phyloP scores from a whole-genome alignment of 2,113 vertebrate species.

The Cairina moschata region DNA sequence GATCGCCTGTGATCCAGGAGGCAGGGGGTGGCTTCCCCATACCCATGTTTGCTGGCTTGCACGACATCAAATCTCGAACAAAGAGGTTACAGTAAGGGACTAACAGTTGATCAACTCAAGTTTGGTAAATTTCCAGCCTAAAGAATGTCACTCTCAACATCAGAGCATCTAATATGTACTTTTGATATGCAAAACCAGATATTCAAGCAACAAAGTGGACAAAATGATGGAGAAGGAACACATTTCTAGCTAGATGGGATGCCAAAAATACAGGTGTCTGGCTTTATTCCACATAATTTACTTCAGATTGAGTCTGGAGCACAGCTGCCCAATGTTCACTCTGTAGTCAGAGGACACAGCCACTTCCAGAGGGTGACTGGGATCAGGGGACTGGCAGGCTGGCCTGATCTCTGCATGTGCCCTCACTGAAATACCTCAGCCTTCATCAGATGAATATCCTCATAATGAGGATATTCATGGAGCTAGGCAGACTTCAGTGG shows the following conservation, averaged over 20 bases:
- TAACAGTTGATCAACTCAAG: neutral
- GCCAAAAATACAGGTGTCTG: neutral
- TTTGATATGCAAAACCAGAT: rapidly evolving
- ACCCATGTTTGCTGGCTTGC: neutral
- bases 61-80: rapidly evolving
- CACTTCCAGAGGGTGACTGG: neutral
- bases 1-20: neutral
- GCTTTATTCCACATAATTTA: neutral
- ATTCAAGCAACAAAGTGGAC: neutral
- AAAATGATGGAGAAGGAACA: neutral
- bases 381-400: neutral
- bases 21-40: neutral
- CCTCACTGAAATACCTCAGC: neutral
- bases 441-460: neutral
- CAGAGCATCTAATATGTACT: rapidly evolving
- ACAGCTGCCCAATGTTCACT: rapidly evolving
- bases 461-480: neutral
- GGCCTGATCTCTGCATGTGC: neutral
- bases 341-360: neutral
- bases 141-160: neutral
- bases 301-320: neutral
- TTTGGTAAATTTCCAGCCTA: too few relatives aligned
- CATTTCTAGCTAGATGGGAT: neutral
- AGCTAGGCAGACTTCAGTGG: neutral
- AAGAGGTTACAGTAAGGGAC: neutral